Base-by-base conservation (phyloP, 1,140 invertebrate genomes). In the Himalopsyche phryganea region DNA sequence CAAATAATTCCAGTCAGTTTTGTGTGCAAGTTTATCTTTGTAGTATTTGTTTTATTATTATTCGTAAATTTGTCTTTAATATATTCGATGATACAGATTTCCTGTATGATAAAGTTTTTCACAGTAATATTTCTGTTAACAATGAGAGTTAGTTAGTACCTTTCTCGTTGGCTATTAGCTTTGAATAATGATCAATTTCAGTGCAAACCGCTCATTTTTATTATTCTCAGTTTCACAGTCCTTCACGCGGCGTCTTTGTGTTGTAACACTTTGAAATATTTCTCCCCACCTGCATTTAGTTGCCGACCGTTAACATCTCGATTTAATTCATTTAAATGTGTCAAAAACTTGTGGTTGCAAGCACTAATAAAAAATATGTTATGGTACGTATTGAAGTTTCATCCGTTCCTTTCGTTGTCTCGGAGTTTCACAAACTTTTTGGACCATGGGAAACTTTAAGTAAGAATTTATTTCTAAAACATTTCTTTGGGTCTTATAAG, bases 151-250 rank as follows among this genome's bases (percentile, higher is more conserved):
- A 28, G 23, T 28, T 28, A 52, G 42, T 60, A 48, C 42, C 52
- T 60, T 63, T 63, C 61, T 15, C 61, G 51, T 33, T 23, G 23
- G 50, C 57, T 55, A 59, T 47, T 50, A 59, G 50, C 50, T 52
- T 50, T 60, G 56, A 63, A 54, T 51, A 63, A 63, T 60, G 61
- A 60, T 40, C 49, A 49, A 13, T 47, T 46, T 20, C 33, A 50
- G 33, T 41, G 36, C 49, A 41, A 45, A 46, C 41, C 23, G 47
- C 49, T 50, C 57, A 59, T 59, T 63, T 63, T 63, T 63, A 63
- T 63, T 56, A 63, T 63, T 56, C 20, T 45, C 42, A 42, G 52
- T 63, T 59, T 63, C 61, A 57, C 61, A 63, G 61, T 57, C 56
- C 50, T 46, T 52, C 23, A 19, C 23, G 46, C 56, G 48, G 57